phyloP scores from a whole-genome alignment of 2,888 invertebrate species.

The Lycocerus yunnanus region DNA sequence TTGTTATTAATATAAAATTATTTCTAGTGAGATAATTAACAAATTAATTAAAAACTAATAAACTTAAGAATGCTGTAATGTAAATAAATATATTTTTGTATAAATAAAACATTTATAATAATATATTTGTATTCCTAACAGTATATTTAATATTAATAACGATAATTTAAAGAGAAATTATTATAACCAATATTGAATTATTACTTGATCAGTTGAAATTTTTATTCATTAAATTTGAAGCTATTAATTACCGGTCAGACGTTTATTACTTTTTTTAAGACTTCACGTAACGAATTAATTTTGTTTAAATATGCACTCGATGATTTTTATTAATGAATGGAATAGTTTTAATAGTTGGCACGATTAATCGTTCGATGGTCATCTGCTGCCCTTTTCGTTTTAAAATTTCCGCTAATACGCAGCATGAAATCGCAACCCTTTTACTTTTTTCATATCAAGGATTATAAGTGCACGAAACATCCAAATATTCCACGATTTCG shows the following conservation, averaged over 20 bases:
- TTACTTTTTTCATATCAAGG: slow-evolving; percentile 20
- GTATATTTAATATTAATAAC: background rate
- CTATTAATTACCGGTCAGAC: background rate
- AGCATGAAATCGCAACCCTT: slow-evolving; percentile 20
- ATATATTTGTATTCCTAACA: background rate
- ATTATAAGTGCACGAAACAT: slow-evolving; percentile 9
- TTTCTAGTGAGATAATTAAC: background rate
- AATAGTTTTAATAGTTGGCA: slow-evolving; percentile 2
- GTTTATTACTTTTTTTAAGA: background rate
- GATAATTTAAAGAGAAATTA: background rate
- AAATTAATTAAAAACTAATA: background rate
- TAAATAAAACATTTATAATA: background rate
- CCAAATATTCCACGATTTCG: slow-evolving; percentile 25
- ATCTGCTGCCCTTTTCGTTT: slow-evolving; percentile 11
- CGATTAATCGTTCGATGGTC: slow-evolving; percentile 10
- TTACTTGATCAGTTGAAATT: background rate
- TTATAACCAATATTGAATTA: background rate
- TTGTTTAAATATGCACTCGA: background rate
- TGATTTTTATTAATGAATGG: background rate
- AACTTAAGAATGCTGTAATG: background rate
- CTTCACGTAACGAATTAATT: background rate
- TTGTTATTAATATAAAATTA: background rate
- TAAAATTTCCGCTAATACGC: slow-evolving; percentile 2
- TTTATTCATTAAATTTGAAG: background rate
- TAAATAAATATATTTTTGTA: background rate